Base-by-base conservation (phyloP, 2,888 invertebrate genomes). In the Drosophila putrida region DNA sequence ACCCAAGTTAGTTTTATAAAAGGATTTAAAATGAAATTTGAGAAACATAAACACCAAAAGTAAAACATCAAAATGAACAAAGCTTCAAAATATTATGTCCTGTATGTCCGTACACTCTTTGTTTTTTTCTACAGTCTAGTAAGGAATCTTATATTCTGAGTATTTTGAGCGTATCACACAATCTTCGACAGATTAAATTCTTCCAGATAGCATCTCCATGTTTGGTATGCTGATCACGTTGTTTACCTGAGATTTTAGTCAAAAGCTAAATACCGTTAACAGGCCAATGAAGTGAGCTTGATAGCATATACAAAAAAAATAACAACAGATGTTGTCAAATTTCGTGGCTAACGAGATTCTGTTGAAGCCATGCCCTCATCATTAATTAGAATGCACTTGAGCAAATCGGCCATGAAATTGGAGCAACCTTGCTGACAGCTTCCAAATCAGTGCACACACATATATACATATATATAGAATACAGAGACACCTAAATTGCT, bases 361-460 rank as follows among this genome's bases (percentile, higher is more conserved):
- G 59, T 39, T 41, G 68, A 80, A 76, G 36, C 54, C 54, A 47
- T 50, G 58, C 8, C 46, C 28, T 36, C 54, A 54, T 68, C 73
- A 75, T 81, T 72, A 84, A 86, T 84, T 84, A 83, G 79, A 81
- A 69, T 75, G 79, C 81, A 86, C 83, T 79, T 71, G 60, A 62
- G 64, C 67, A 83, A 86, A 86, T 84, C 83, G 81, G 65, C 81
- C 79, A 80, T 88, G 81, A 88, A 86, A 86, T 88, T 81, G 85
- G 85, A 88, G 85, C 88, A 85, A 78, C 69, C 73, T 68, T 74
- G 85, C 67, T 82, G 85, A 86, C 88, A 88, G 85, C 74, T 81
- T 86, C 81, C 87, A 81, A 79, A 77, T 66, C 73, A 65, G 28
- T 71, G 64, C 60, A 49, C 65, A 47, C 68, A 46, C 59, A 71